A percentile compares a stretch with the other conserved stretches of the same genome.
These are phyloP conservation scores for Macrochelys suwanniensis DNA, from an alignment of 2,797 vertebrate genomes.

Conservation along the genomic window DNA sequence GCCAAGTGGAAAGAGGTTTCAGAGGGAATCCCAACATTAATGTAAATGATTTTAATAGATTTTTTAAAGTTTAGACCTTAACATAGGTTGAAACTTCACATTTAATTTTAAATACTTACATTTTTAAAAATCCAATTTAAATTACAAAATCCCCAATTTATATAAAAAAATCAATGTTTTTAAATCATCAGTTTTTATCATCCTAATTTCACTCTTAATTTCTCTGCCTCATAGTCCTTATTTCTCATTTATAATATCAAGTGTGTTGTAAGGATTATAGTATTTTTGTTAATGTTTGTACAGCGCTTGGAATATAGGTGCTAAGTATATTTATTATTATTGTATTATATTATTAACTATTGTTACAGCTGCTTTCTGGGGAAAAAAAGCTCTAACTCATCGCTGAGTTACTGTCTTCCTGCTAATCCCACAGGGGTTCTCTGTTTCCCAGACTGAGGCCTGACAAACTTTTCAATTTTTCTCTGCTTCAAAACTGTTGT, in stretches of 20 bases:
- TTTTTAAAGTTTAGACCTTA: not conserved
- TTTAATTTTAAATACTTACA: not conserved
- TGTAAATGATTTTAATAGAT: not conserved
- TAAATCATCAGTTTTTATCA: not conserved
- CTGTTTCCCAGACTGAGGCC: not conserved
- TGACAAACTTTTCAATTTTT: not conserved
- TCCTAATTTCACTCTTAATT: not conserved
- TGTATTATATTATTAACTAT: not conserved
- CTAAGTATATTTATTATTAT: not conserved
- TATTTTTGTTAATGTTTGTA: not conserved
- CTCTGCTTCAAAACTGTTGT: not conserved
- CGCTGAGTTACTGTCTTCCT: not conserved
- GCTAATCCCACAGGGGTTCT: not conserved
- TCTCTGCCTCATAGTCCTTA: not conserved
- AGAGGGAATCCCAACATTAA: not conserved
- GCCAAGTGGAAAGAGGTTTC: not conserved
- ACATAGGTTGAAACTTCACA: not conserved
- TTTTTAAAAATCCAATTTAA: not conserved
- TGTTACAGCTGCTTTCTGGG: not conserved
- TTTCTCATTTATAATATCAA: not conserved
- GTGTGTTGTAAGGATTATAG: accelerated
- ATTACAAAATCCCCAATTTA: not conserved
- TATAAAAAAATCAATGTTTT: not conserved
- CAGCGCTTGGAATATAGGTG: not conserved
- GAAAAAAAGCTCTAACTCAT: not conserved